Percentiles rank a stretch among this genome's conserved stretches.
phyloP scores from a whole-genome alignment of 2,797 vertebrate species.

The Amblyopsis hoosieri region DNA sequence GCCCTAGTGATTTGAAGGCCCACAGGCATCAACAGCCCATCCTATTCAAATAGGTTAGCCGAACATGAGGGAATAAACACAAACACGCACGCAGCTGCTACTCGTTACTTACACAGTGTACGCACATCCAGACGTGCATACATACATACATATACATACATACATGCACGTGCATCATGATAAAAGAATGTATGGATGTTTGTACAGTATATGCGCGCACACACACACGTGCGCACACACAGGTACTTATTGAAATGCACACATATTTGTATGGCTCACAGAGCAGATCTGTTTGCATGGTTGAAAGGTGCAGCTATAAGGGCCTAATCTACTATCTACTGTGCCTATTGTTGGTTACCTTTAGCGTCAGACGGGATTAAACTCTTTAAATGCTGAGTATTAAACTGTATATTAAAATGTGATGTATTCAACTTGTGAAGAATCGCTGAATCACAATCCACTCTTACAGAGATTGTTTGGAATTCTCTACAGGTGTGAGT shows the following conservation, averaged over 20 bases:
- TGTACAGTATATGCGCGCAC: too few relatives aligned
- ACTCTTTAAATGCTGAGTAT: slow-evolving; percentile 54
- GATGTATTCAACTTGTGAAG: too few relatives aligned
- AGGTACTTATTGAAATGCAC: slow-evolving; percentile 8
- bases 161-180: background rate
- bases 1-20: slow-evolving; percentile 43
- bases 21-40: slow-evolving; percentile 40
- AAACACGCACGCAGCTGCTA: slow-evolving; percentile 11
- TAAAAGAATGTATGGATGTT: too few relatives aligned
- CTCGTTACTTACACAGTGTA: too few relatives aligned
- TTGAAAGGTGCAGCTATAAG: slow-evolving; percentile 65
- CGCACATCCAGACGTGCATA: too few relatives aligned
- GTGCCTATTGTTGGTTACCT: slow-evolving; percentile 32
- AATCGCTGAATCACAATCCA: too few relatives aligned
- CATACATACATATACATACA: slow-evolving; percentile 8
- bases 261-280: slow-evolving; percentile 4
- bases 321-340: slow-evolving; percentile 63
- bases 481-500: too few relatives aligned
- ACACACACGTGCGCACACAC: background rate
- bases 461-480: too few relatives aligned
- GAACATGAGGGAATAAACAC: slow-evolving; percentile 45
- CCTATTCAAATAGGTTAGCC: slow-evolving; percentile 62
- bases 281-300: slow-evolving; percentile 38
- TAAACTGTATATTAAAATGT: slow-evolving; percentile 26
- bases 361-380: slow-evolving; percentile 51